A percentile compares a stretch with the other conserved stretches of the same genome.
These are phyloP conservation scores for Osedax fenrisi DNA, from an alignment of 2,888 invertebrate species.

Conservation along the genomic window DNA sequence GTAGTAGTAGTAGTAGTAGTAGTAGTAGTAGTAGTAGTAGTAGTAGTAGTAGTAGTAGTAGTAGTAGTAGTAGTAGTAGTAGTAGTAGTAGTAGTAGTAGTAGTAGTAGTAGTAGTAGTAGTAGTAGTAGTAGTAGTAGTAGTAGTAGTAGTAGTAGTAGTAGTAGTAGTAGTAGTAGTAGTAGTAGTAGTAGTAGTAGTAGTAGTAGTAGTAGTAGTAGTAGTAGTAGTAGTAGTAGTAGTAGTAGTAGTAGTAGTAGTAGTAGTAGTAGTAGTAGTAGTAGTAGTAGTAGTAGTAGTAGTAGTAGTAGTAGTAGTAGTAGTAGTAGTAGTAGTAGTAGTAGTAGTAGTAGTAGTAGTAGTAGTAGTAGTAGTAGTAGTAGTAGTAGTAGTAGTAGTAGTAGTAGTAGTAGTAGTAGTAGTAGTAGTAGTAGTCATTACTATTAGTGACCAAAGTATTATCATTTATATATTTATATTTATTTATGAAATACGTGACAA, in stretches of 20 bases:
- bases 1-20: slow-evolving; percentile 9
- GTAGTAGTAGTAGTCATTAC: neutral
- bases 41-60: slow-evolving; percentile 16
- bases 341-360: slow-evolving; percentile 18
- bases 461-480: no score
- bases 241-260: slow-evolving; percentile 15
- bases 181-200: neutral
- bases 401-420: neutral
- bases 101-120: slow-evolving; percentile 19
- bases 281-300: neutral
- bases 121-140: slow-evolving; percentile 23
- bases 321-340: slow-evolving; percentile 20
- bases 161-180: slow-evolving; percentile 12
- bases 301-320: no score
- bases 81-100: slow-evolving; percentile 14
- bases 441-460: no score
- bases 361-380: slow-evolving; percentile 22
- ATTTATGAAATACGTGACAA: no score
- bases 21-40: slow-evolving; percentile 13
- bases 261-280: slow-evolving; percentile 19
- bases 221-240: no score
- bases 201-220: slow-evolving; percentile 6
- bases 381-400: slow-evolving; percentile 23
- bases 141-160: slow-evolving; percentile 20
- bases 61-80: neutral